Conservation (phyloP, 2,888 invertebrate genomes). For the Aricia artaxerxes region DNA sequence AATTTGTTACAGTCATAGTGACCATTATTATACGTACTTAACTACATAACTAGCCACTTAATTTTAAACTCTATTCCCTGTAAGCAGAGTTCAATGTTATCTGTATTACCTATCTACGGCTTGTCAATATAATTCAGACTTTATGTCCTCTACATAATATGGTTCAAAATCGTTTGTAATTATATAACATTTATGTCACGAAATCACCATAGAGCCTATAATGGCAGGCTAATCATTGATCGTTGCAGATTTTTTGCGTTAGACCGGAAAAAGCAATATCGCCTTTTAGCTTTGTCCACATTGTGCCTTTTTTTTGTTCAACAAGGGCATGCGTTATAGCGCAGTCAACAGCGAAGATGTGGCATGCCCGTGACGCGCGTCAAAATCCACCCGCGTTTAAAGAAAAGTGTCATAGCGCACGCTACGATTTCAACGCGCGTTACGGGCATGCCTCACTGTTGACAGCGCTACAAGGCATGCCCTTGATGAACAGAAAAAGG, state of each 20-base stretch:
- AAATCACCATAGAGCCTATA: background rate
- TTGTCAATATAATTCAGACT: background rate
- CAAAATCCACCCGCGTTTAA: too few relatives aligned
- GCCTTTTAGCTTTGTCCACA: background rate
- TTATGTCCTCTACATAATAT: background rate
- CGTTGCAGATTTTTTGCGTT: background rate
- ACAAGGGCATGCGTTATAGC: too few relatives aligned
- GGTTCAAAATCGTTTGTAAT: background rate
- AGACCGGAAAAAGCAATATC: background rate
- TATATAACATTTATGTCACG: background rate
- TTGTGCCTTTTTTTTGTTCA: too few relatives aligned
- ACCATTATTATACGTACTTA: background rate
- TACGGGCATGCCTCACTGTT: too few relatives aligned
- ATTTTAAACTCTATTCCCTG: background rate
- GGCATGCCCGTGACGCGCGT: too few relatives aligned
- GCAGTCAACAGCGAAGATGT: too few relatives aligned
- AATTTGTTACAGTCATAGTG: background rate
- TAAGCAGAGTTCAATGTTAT: background rate
- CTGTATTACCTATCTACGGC: background rate
- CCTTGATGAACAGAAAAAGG: too few relatives aligned
- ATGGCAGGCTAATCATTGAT: background rate
- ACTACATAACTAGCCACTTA: background rate
- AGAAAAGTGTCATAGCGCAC: too few relatives aligned
- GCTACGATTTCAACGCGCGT: too few relatives aligned
- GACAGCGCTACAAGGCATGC: too few relatives aligned